Percentiles rank a stretch among this genome's conserved stretches.
Evolutionary conservation across 2,797 vertebrate species (phyloP).

Genomic region (Babyrousa celebensis): DNA sequence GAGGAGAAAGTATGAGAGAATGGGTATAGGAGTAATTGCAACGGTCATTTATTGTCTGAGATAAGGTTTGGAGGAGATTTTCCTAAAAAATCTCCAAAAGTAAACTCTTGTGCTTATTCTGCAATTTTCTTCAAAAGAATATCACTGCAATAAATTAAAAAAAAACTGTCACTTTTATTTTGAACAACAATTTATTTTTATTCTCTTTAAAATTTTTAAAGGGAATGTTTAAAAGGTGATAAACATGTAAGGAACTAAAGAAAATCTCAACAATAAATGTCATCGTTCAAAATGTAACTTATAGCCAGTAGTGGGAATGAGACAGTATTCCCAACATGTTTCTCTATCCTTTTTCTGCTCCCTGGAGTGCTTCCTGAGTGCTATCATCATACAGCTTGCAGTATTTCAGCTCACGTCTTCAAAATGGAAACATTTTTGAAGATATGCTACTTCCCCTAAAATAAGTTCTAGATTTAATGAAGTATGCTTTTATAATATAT

Average conservation of each 20-base stretch:
- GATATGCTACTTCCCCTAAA: constrained; percentile 13
- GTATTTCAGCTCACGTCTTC: constrained; percentile 21
- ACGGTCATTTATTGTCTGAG: not conserved
- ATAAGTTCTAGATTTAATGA: constrained; percentile 43
- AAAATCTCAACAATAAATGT: constrained; percentile 12
- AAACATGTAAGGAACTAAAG: constrained; percentile 8
- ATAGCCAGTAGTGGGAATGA: not conserved
- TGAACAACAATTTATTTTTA: constrained; percentile 38
- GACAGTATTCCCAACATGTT: not conserved
- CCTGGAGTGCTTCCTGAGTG: not conserved
- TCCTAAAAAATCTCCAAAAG: not conserved
- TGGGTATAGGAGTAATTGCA: not conserved
- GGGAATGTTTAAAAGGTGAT: not conserved
- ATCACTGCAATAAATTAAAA: not conserved
- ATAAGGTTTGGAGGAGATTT: not conserved
- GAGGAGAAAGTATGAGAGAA: not conserved
- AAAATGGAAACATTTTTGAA: constrained; percentile 54
- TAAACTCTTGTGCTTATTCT: not conserved
- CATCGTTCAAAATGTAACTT: constrained; percentile 24
- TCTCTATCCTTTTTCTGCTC: not conserved
- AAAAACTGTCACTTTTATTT: not conserved
- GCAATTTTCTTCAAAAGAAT: constrained; percentile 5
- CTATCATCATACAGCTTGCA: not conserved
- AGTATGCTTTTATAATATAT: not conserved
- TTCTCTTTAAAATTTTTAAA: constrained; percentile 15